Conservation (phyloP, 2,888 invertebrate species). For the Ophion slaviceki region DNA sequence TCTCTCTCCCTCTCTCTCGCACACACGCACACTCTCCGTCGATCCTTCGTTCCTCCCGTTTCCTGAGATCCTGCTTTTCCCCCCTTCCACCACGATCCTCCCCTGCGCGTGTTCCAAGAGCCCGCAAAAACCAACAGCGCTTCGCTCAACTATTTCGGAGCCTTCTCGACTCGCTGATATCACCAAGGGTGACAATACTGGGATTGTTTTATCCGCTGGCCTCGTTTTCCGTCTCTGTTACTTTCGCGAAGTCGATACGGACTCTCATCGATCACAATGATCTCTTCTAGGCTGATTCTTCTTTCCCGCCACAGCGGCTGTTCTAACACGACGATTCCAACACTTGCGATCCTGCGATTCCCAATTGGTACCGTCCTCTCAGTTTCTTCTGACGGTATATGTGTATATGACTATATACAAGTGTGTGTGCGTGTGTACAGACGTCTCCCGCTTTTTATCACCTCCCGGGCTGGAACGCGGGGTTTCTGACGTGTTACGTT, state of each 20-base stretch:
- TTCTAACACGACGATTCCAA: constrained; percentile 38
- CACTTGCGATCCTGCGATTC: constrained; percentile 8
- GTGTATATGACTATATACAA: background rate
- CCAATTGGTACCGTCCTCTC: background rate
- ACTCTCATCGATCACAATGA: constrained; percentile 10
- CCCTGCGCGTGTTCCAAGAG: constrained; percentile 21
- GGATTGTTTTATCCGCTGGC: constrained; percentile 6
- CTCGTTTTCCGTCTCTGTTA: constrained; percentile 19
- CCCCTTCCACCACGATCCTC: constrained; percentile 21
- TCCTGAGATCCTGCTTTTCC: background rate
- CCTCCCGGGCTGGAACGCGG: constrained; percentile 62
- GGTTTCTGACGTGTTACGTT: constrained; percentile 67
- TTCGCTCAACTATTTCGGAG: constrained; percentile 25
- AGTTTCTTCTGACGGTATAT: background rate
- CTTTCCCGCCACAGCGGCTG: constrained; percentile 52
- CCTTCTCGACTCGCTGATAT: constrained; percentile 9
- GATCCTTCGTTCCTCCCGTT: background rate
- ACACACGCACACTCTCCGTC: background rate
- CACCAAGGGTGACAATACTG: constrained; percentile 9
- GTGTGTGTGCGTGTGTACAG: background rate
- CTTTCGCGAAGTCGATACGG: background rate
- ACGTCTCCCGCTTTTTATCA: constrained; percentile 43
- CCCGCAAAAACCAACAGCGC: constrained; percentile 13
- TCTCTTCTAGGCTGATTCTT: background rate
- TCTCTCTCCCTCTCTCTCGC: background rate